Evolutionary conservation across 2,113 vertebrate genomes (phyloP).

Genomic region (Trogon melanurus): DNA sequence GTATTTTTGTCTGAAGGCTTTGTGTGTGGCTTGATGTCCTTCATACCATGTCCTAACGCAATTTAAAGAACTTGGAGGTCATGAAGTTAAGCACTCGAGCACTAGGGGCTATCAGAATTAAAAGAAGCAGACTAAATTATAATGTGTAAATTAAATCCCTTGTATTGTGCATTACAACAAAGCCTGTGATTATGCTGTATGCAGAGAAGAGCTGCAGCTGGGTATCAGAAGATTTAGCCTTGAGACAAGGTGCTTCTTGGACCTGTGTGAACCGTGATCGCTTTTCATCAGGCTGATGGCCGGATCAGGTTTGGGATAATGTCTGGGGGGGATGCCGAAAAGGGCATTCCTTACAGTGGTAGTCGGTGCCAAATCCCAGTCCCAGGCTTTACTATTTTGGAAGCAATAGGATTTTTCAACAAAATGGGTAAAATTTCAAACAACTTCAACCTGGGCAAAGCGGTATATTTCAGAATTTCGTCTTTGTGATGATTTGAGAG

Average conservation of each 20-base stretch:
- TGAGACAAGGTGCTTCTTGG: not conserved
- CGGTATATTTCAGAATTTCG: not conserved
- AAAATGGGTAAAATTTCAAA: not conserved
- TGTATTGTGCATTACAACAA: not conserved
- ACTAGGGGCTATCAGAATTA: not conserved
- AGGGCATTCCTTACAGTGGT: not conserved
- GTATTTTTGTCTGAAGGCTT: not conserved
- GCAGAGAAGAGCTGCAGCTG: not conserved
- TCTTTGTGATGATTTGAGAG: not conserved
- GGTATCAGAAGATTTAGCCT: not conserved
- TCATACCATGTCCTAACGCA: not conserved
- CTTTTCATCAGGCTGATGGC: not conserved
- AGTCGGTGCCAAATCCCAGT: not conserved
- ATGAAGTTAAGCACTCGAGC: not conserved
- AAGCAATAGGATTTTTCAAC: not conserved
- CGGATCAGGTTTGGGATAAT: not conserved
- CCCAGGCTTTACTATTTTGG: not conserved
- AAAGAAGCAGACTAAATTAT: not conserved
- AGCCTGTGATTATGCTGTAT: not conserved
- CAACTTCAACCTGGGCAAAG: not conserved
- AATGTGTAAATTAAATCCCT: not conserved
- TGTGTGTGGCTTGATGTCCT: not conserved
- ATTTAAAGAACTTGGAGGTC: not conserved
- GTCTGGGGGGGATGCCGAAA: not conserved
- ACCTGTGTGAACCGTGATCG: not conserved